Evolutionary conservation across 2,797 vertebrate species (phyloP).

Genomic region (Platalea minor): DNA sequence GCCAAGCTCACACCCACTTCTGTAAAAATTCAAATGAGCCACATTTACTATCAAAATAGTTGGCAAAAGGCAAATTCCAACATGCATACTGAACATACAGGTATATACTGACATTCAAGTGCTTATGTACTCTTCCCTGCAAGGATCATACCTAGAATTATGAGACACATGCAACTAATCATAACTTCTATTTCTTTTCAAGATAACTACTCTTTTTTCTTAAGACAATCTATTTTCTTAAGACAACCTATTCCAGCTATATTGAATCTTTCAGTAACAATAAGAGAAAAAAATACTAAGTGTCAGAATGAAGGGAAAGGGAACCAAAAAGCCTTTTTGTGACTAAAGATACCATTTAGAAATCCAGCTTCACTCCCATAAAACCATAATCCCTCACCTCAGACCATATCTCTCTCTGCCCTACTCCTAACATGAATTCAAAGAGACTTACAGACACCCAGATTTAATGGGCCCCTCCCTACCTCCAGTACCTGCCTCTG

Average conservation of each 20-base stretch:
- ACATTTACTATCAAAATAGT: constrained; percentile 56
- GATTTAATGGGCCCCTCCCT: constrained; percentile 37
- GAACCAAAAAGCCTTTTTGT: background rate
- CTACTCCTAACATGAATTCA: background rate
- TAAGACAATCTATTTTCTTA: background rate
- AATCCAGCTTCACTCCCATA: background rate
- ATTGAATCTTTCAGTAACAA: background rate
- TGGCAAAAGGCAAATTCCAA: constrained; percentile 47
- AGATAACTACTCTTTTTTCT: background rate
- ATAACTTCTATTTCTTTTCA: background rate
- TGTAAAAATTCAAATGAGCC: constrained; percentile 22
- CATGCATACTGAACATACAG: constrained; percentile 37
- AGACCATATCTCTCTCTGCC: background rate
- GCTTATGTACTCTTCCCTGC: background rate
- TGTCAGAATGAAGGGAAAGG: background rate
- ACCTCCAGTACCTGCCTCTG: constrained; percentile 23
- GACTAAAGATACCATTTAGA: background rate
- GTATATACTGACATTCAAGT: background rate
- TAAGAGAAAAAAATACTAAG: background rate
- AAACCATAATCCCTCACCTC: background rate
- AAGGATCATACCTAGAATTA: background rate
- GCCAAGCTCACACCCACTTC: constrained; percentile 14
- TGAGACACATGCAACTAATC: background rate
- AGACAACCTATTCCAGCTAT: background rate
- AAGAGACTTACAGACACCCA: background rate